Evolutionary conservation across 2,888 invertebrate genomes (phyloP), one percentile per base, ranked within the genome.

Genomic region (Hoplodrina blanda): DNA sequence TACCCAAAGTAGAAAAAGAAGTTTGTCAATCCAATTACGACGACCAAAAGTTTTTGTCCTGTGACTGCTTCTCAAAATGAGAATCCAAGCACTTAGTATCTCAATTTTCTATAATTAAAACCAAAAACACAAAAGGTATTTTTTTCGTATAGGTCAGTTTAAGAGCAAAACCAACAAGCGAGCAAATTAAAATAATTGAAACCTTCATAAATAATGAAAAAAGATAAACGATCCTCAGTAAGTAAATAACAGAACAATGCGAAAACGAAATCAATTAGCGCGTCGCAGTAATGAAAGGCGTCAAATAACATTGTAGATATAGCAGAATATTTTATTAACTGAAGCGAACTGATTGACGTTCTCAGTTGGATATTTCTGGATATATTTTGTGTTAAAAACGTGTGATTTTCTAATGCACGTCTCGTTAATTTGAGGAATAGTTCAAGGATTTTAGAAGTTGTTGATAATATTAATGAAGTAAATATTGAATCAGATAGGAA

Each of bases 171-270:
- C 4, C 11, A 13, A 46, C 33, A 37, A 41, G 0, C n/a, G 6
- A 37, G 13, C 10, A 17, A 52, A 52, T 25, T 25, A 7, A 30
- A 70, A 53, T 25, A 70, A 72, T 41, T 19, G 7, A 46, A 20
- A n/a, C 10, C 41, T n/a, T 41, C 20, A 37, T 17, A 69, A 57
- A 69, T n/a, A 30, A 20, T 4, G 19, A 53, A 17, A 67, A 72
- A 54, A 30, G n/a, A 49, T 15, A 54, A 62, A 15, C 13, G 49
- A 55, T 20, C 62, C n/a, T 25, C 10, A n/a, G 25, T 44, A n/a
- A 11, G 41, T 49, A 62, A 72, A 72, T 54, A 70, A 55, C n/a
- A 20, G 30, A 70, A 72, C 49, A 62, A 72, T 72, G 15, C 11
- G n/a, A 62, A 33, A 55, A 73, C 1, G 30, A 62, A 50, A 62